Conservation (phyloP, 1,140 invertebrate species). For the Pachypsylla venusta region DNA sequence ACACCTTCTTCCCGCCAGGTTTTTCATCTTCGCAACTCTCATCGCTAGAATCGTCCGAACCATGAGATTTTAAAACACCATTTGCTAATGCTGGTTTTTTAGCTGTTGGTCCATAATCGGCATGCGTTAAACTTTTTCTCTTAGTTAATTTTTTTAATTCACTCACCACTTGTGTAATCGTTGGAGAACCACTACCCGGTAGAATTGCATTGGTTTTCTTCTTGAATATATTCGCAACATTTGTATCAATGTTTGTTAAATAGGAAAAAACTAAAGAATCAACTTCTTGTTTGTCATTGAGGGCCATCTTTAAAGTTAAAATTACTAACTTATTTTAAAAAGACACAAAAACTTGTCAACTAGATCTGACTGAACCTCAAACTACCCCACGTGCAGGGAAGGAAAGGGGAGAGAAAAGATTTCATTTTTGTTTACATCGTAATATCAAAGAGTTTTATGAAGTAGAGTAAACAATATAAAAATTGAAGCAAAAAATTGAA, state of each 20-base stretch:
- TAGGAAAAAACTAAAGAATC: neutral
- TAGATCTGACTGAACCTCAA: too few species aligned
- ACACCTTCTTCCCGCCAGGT: neutral
- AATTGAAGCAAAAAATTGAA: too few species aligned
- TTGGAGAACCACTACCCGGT: neutral
- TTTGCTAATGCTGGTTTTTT: conserved; percentile 1
- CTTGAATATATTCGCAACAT: neutral
- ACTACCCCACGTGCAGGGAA: too few species aligned
- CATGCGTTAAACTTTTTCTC: neutral
- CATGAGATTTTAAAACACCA: neutral
- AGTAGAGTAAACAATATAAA: too few species aligned
- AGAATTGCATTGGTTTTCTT: neutral
- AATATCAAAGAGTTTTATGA: too few species aligned
- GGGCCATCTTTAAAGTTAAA: neutral
- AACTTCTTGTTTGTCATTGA: neutral
- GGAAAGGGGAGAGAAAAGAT: too few species aligned
- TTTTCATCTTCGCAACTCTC: neutral
- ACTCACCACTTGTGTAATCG: neutral
- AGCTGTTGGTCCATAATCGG: neutral
- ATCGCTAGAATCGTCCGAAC: neutral
- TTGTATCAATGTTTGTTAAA: neutral
- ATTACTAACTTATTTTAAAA: too few species aligned
- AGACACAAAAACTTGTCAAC: too few species aligned
- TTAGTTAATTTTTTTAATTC: conserved; percentile 7
- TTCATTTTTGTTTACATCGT: too few species aligned